Base-by-base conservation (phyloP, 2,888 invertebrate species). In the Epirrhoe alternata region DNA sequence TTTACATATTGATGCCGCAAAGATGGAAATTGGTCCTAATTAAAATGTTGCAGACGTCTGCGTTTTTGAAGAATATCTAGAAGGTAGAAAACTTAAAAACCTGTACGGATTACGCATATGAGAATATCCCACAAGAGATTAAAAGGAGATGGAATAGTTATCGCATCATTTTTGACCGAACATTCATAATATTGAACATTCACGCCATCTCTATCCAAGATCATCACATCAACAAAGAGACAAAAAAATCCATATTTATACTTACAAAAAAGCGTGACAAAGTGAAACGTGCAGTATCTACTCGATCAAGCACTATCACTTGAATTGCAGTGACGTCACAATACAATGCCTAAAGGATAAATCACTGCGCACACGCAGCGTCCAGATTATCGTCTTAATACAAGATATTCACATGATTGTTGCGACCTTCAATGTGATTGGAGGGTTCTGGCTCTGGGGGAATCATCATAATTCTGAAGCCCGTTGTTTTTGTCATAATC, bases 361-460 rank as follows among this genome's bases (percentile, higher is more conserved):
- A 63, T 55, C 61, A 55, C n/a, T 16, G 66, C 62, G 63, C 63
- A 42, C 63, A 60, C 69, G 66, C 69, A 65, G 31, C n/a, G 50
- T 57, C 31, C 56, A 57, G 47, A 57, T 59, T 62, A 56, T 49
- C 55, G 64, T 62, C 55, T 63, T 38, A 49, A 59, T 63, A 60
- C 12, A 54, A 55, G 45, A 58, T 35, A 51, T 10, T 63, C 24
- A 63, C 58, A 63, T 63, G 67, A 67, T 60, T 56, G 51, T 31
- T 16, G 35, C 35, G 66, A 38, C 67, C 63, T 67, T 63, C 66
- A 63, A 63, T 63, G 63, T 38, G 38, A 24, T 24, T 38, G 14
- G 14, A 14, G 4, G 6, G 14, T 14, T 45, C 10, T 6, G 6
- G 3, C 31, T 31, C 31, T 31, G 31, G 31, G 31, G 5, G 31